Percentiles rank a stretch among this genome's conserved stretches.
These are phyloP conservation scores for Nothura maculosa DNA, from an alignment of 2,797 vertebrate species.

Conservation along the genomic window DNA sequence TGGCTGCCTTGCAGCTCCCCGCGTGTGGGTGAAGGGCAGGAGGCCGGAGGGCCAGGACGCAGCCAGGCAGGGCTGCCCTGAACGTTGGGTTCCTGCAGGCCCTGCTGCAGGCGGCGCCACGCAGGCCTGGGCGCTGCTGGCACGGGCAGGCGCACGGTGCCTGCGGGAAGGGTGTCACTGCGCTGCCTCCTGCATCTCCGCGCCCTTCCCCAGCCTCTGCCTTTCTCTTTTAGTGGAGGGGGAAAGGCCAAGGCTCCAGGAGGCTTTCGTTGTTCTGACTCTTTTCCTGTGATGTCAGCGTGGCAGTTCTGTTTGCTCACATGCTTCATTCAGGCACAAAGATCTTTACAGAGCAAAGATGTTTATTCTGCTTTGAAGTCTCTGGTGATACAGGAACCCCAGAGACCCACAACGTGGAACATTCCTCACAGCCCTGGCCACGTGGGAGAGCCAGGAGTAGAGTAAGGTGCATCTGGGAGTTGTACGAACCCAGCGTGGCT, in stretches of 20 bases:
- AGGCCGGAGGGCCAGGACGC: too few relatives aligned
- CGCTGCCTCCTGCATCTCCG: neutral
- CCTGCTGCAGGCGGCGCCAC: too few relatives aligned
- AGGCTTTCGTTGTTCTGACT: neutral
- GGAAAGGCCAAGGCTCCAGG: neutral
- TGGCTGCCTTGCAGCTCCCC: too few relatives aligned
- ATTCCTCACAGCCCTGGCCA: neutral
- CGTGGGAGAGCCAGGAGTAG: rapidly evolving
- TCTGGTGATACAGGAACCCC: neutral
- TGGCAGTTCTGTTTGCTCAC: rapidly evolving
- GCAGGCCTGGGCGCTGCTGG: too few relatives aligned
- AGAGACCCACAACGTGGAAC: neutral
- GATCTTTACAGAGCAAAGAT: neutral
- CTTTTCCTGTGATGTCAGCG: neutral
- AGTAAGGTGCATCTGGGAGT: neutral
- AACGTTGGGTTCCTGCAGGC: too few relatives aligned
- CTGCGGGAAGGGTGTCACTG: neutral
- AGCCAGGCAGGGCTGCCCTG: too few relatives aligned
- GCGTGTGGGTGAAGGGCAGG: too few relatives aligned
- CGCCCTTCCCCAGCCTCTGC: neutral
- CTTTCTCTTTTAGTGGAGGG: neutral
- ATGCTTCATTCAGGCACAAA: neutral
- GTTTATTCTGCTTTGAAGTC: neutral
- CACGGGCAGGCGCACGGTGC: too few relatives aligned
- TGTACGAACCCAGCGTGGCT: neutral